These are phyloP conservation scores for Halocaridina rubra DNA, from an alignment of 2,888 invertebrate species.

Conservation along the genomic window DNA sequence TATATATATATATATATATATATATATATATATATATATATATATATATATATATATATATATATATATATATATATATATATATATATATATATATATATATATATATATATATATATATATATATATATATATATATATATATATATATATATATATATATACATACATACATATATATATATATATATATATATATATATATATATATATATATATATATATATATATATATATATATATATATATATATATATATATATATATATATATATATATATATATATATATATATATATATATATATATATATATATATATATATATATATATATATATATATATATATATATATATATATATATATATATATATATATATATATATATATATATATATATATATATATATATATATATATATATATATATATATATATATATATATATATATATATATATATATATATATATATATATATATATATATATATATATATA, in stretches of 20 bases:
- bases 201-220: not conserved
- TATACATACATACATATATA: not conserved
- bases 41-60: not conserved
- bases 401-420: not conserved
- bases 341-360: not conserved
- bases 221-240: not conserved
- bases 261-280: not conserved
- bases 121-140: not conserved
- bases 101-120: not conserved
- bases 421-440: not conserved
- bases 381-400: conserved; percentile 6
- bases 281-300: not conserved
- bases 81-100: not conserved
- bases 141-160: not conserved
- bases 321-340: conserved; percentile 1
- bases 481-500: not conserved
- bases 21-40: not conserved
- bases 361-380: not conserved
- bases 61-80: not conserved
- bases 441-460: not conserved
- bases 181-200: conserved; percentile 2
- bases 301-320: not conserved
- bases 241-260: not conserved
- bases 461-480: not conserved
- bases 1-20: not conserved